Evolutionary conservation across 2,113 vertebrate genomes (phyloP), one percentile per base, ranked within the genome.

Genomic region (Heterocephalus glaber): DNA sequence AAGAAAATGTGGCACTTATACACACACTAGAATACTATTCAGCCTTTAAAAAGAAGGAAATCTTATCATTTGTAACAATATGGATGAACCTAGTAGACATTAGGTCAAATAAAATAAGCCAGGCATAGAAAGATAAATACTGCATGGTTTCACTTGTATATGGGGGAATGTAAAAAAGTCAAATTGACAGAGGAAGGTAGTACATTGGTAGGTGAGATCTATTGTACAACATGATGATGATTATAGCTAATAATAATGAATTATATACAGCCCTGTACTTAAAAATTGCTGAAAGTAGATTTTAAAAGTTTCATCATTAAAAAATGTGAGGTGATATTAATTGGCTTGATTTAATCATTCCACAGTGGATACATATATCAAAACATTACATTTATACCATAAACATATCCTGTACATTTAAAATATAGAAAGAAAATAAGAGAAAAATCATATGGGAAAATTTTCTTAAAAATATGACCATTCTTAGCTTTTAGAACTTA

Each of bases 401-500:
- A 20, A 47, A 65, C 30, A 84, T 68, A n/a, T 68, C 7, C 65
- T 7, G 12, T 65, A 63, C 16, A 52, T 63, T 83, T 84, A 61
- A 72, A 84, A 54, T 66, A 22, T 22, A 49, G 28, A 38, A 81
- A 81, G 10, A 26, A 58, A n/a, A 56, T 66, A 61, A 47, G 24
- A 52, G 28, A 84, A 68, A 68, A 54, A 11, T 38, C 47, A 38
- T 35, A 38, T 58, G 60, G 63, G 26, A 28, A 76, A 86, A 79
- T 44, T 66, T 16, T 65, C 58, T 19, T n/a, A 68, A 52, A 63
- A 86, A 86, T 79, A 20, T 44, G 80, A 92, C 24, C 30, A 76
- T 38, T 81, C 52, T 89, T 84, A 63, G 38, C 10, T 95, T 85
- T 89, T 2, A 82, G 68, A n/a, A 94, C 70, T 82, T 47, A 86